These are phyloP conservation scores for Onthophagus sagittarius DNA, from an alignment of 2,888 invertebrate genomes.

Conservation along the genomic window DNA sequence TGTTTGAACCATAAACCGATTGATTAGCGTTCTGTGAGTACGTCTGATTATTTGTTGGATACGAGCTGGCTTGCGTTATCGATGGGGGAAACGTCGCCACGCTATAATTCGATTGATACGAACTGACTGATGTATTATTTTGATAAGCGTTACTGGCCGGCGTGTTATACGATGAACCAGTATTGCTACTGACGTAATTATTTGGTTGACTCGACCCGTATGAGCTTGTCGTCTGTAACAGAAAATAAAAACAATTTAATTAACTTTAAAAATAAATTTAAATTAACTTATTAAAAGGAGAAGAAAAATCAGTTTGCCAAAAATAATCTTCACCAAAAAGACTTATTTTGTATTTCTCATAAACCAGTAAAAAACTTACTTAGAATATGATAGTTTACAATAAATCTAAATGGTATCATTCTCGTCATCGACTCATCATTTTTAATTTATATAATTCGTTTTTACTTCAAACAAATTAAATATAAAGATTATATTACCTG, in stretches of 20 bases:
- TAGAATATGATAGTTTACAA: neutral
- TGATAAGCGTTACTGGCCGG: conserved; percentile 39
- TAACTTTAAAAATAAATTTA: conserved; percentile 7
- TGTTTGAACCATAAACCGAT: conserved; percentile 46
- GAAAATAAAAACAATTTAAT: neutral
- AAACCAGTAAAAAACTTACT: neutral
- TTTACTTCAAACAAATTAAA: neutral
- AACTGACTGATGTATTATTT: conserved; percentile 43
- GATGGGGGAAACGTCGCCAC: conserved; percentile 40
- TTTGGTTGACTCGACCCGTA: conserved; percentile 41
- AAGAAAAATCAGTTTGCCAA: conserved; percentile 32
- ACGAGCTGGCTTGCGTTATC: conserved; percentile 43
- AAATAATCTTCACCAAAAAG: conserved; percentile 12
- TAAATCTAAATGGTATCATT: conserved; percentile 20
- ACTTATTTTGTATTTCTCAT: neutral
- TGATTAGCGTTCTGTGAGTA: conserved; percentile 46
- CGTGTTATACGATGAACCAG: conserved; percentile 40
- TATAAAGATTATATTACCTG: conserved; percentile 34
- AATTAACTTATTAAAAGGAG: neutral
- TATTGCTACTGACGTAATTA: conserved; percentile 44
- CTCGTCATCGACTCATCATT: conserved; percentile 39
- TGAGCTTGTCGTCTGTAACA: conserved; percentile 49
- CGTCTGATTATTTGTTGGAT: conserved; percentile 40
- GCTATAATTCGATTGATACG: conserved; percentile 37
- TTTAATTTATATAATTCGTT: neutral